phyloP scores from a whole-genome alignment of 2,888 invertebrate species.

The Pseudanteris insignis region DNA sequence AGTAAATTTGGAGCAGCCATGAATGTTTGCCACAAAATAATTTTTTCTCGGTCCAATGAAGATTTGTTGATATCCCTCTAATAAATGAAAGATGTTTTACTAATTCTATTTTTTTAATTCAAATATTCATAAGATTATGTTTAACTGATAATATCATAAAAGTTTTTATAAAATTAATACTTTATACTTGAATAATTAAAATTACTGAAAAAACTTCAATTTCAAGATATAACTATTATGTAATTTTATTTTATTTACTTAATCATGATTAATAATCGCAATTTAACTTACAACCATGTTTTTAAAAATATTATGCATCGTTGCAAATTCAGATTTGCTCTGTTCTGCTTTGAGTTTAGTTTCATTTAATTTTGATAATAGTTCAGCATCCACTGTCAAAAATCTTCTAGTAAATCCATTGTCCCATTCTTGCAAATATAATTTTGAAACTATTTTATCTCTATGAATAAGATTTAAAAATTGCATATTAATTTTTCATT shows the following conservation, averaged over 20 bases:
- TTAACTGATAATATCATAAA: too few relatives aligned
- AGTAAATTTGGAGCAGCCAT: conserved; percentile 56
- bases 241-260: too few relatives aligned
- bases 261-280: too few relatives aligned
- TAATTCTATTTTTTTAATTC: neutral
- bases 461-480: too few relatives aligned
- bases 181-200: too few relatives aligned
- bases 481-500: too few relatives aligned
- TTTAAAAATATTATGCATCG: conserved; percentile 56
- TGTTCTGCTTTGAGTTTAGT: conserved; percentile 46
- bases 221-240: too few relatives aligned
- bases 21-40: conserved; percentile 61
- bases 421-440: conserved; percentile 51
- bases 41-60: conserved; percentile 53
- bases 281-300: conserved; percentile 55
- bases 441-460: conserved; percentile 23
- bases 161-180: too few relatives aligned
- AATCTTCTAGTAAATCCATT: conserved; percentile 53
- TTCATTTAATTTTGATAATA: conserved; percentile 48
- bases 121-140: neutral
- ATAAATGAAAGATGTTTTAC: conserved; percentile 28
- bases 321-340: conserved; percentile 49
- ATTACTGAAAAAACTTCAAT: too few relatives aligned
- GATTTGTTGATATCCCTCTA: conserved; percentile 51
- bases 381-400: conserved; percentile 48